Conservation (phyloP, 2,113 vertebrate species). For the Seriola quinqueradiata region DNA sequence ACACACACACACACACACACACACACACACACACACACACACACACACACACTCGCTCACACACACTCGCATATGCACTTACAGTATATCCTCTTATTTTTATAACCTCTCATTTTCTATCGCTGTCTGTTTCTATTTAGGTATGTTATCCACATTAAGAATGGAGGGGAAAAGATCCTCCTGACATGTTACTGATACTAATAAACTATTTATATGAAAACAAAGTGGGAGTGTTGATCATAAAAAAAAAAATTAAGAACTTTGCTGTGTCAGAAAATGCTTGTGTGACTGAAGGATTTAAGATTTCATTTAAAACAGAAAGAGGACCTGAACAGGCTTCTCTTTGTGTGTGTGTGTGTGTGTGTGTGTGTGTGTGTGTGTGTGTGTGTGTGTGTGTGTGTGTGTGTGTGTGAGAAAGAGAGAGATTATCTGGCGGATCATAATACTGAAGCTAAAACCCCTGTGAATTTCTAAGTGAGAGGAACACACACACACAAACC, state of each 20-base stretch:
- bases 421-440: slow-evolving; percentile 57
- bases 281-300: not conserved
- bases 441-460: slow-evolving; percentile 49
- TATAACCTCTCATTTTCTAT: slow-evolving; percentile 71
- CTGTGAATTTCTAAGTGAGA: slow-evolving; percentile 47
- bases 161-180: slow-evolving; percentile 24
- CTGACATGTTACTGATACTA: slow-evolving; percentile 71
- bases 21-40: slow-evolving; percentile 32
- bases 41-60: slow-evolving; percentile 27
- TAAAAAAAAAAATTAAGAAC: not conserved
- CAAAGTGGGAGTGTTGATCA: slow-evolving; percentile 22
- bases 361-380: slow-evolving; percentile 3
- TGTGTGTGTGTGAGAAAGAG: not conserved
- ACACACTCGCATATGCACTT: slow-evolving; percentile 29
- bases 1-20: slow-evolving; percentile 22
- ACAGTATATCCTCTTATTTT: slow-evolving; percentile 70
- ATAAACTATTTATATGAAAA: slow-evolving; percentile 83
- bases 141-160: slow-evolving; percentile 60
- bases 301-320: slow-evolving; percentile 1
- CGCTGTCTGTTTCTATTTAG: slow-evolving; percentile 66
- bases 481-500: slow-evolving; percentile 11
- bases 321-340: not conserved
- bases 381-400: not conserved
- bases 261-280: not conserved
- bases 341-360: not conserved